Percentiles rank a stretch among this genome's conserved stretches.
phyloP scores from a whole-genome alignment of 2,888 invertebrate genomes.

The Synanthedon tipuliformis region DNA sequence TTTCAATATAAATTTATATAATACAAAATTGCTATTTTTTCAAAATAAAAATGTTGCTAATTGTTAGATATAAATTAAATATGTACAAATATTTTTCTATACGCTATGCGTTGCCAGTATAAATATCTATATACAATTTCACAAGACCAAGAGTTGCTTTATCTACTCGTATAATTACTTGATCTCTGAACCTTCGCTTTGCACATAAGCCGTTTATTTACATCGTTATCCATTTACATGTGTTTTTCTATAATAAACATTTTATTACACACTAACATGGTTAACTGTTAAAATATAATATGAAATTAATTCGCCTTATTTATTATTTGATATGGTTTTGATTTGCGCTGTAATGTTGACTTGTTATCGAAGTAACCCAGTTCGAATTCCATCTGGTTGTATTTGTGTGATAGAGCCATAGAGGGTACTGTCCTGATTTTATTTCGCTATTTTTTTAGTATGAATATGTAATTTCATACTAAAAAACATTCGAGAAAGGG shows the following conservation, averaged over 20 bases:
- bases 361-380: slow-evolving; percentile 59
- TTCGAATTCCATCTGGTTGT: slow-evolving; percentile 54
- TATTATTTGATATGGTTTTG: not conserved
- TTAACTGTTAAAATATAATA: too few relatives aligned
- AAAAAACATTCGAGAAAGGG: too few relatives aligned
- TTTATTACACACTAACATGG: not conserved
- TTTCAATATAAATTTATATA: too few relatives aligned
- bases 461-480: too few relatives aligned
- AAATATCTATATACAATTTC: too few relatives aligned
- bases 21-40: too few relatives aligned
- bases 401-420: slow-evolving; percentile 22
- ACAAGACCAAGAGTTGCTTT: not conserved
- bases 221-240: slow-evolving; percentile 7
- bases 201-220: slow-evolving; percentile 3
- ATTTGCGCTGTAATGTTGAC: slow-evolving; percentile 18
- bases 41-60: too few relatives aligned
- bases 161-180: not conserved
- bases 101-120: too few relatives aligned
- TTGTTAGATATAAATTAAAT: too few relatives aligned
- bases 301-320: too few relatives aligned
- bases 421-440: slow-evolving; percentile 10
- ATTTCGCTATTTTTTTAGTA: not conserved
- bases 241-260: slow-evolving; percentile 6
- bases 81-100: too few relatives aligned
- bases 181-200: not conserved